Percentiles rank a stretch among this genome's conserved stretches.
These are phyloP conservation scores for Allobates femoralis DNA, from an alignment of 2,797 vertebrate genomes.

Conservation along the genomic window DNA sequence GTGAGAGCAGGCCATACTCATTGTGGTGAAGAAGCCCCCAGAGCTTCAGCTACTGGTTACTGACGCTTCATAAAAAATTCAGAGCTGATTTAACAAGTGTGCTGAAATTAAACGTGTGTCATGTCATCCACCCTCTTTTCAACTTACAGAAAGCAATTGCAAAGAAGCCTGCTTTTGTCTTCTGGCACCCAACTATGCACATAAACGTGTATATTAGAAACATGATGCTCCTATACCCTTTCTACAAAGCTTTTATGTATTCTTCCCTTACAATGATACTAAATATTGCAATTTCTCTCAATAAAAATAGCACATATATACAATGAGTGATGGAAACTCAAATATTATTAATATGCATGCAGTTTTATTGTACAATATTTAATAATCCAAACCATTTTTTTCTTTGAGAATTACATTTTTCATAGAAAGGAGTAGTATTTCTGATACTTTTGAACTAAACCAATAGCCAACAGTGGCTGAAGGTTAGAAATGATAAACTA, in stretches of 20 bases:
- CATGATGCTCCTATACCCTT: constrained; percentile 23
- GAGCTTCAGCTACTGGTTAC: constrained; percentile 87
- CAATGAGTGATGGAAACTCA: no score
- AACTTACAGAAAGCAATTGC: constrained; percentile 66
- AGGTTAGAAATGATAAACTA: no score
- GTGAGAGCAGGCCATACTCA: constrained; percentile 95
- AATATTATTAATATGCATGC: no score
- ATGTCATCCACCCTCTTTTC: constrained; percentile 80
- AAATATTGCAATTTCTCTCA: no score
- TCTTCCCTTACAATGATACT: constrained; percentile 35
- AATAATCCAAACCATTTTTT: no score
- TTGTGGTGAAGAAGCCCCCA: constrained; percentile 93
- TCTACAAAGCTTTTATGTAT: constrained; percentile 48
- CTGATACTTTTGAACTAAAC: no score
- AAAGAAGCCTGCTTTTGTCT: constrained; percentile 55
- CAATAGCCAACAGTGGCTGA: no score
- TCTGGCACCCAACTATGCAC: constrained; percentile 63
- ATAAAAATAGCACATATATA: no score
- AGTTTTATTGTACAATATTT: no score
- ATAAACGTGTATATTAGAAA: constrained; percentile 58
- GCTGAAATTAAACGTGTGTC: constrained; percentile 80
- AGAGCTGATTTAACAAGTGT: constrained; percentile 89
- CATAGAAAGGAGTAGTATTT: no score
- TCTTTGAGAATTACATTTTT: no score
- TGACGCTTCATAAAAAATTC: constrained; percentile 96